Base-by-base conservation (phyloP, 2,113 vertebrate genomes). In the Callionymus lyra region DNA sequence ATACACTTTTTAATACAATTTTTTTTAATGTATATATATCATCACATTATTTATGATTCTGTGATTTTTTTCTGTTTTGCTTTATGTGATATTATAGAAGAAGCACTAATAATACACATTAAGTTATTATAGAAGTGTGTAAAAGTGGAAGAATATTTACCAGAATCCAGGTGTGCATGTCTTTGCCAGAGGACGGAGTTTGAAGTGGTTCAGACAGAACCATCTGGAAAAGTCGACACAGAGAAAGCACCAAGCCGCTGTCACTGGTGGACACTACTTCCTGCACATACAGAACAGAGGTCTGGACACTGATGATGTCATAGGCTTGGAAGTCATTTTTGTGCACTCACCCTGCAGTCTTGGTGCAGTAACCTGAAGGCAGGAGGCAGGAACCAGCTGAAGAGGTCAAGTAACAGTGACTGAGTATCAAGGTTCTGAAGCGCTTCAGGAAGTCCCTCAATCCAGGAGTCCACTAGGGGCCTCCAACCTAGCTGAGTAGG, bases 401-500 rank as follows among this genome's bases (percentile, higher is more conserved):
- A 93, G 42, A 98, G 90, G 31, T 68, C 88, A 36, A 76, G 70
- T 46, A 98, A 56, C 45, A 98, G 82, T 31, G 51, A 51, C 14
- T 65, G 68, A 41, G 83, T 58, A 2, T 83, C 82, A 10, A 79
- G 62, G 39, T 72, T 71, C 34, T 77, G 70, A 15, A 98, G 79
- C 41, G 79, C 66, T 16, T 86, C 87, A 21, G 87, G 87, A 36
- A 98, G 82, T 15, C 69, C 88, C 52, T 36, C 87, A 45, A 92
- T 60, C 95, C 94, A 98, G 31, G 94, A 98, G 18, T 71, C 52
- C 19, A 96, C 89, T 50, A 98, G 67, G 2, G 94, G 95, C 18
- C 74, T 60, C 95, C 95, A 98, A 47, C 94, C 92, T 50, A 98
- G 72, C 21, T 97, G 92, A 63, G 86, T 86, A 0, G 94, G 90